Conservation (phyloP, 2,888 invertebrate genomes). For the Anoplius nigerrimus region DNA sequence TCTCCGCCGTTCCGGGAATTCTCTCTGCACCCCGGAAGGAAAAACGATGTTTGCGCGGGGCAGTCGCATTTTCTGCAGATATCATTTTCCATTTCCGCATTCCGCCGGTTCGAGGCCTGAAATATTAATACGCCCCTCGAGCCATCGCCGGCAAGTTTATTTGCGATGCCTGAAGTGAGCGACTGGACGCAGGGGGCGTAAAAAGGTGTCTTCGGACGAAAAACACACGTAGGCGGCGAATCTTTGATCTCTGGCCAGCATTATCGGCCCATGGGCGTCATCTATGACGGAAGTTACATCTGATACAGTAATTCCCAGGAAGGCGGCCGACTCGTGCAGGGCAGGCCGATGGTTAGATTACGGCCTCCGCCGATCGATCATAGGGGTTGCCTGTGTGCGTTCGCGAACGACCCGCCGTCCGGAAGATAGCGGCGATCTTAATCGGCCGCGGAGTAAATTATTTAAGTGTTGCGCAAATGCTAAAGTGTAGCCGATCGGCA, state of each 20-base stretch:
- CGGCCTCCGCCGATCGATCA: background rate
- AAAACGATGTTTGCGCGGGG: too few species aligned
- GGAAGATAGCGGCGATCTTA: background rate
- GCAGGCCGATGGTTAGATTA: background rate
- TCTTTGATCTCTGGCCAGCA: background rate
- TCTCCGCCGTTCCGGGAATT: too few species aligned
- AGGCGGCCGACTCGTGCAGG: background rate
- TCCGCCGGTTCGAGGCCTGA: background rate
- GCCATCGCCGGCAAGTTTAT: background rate
- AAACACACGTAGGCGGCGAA: background rate
- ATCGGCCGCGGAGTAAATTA: background rate
- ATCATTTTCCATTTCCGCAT: too few species aligned
- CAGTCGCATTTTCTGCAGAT: too few species aligned
- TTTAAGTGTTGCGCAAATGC: too few species aligned
- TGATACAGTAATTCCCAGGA: background rate
- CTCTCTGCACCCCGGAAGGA: too few species aligned
- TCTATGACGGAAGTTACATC: constrained; percentile 3
- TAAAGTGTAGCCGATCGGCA: too few species aligned
- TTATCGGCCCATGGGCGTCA: background rate
- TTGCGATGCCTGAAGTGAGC: too few species aligned
- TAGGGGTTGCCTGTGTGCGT: background rate
- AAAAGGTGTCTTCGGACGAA: too few species aligned
- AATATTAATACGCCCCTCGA: background rate
- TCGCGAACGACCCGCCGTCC: background rate
- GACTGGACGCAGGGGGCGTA: too few species aligned